A percentile compares a stretch with the other conserved stretches of the same genome.
phyloP scores from a whole-genome alignment of 2,797 vertebrate species.

The Ataeniobius toweri region DNA sequence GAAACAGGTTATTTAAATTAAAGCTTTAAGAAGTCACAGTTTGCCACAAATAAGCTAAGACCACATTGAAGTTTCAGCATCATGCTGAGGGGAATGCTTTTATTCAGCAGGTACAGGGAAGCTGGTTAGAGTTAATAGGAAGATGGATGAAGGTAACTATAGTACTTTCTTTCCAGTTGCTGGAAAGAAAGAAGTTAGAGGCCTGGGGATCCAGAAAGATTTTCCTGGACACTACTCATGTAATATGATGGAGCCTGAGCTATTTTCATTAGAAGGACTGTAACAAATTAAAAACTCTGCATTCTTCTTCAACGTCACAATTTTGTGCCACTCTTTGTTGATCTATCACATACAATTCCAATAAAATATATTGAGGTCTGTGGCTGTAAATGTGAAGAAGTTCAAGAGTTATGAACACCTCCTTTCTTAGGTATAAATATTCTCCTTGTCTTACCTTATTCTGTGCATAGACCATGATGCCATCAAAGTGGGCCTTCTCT shows the following conservation, averaged over 20 bases:
- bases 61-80: not conserved
- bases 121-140: not conserved
- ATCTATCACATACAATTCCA: not conserved
- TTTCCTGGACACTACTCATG: not conserved
- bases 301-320: not conserved
- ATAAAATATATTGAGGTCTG: not conserved
- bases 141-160: not conserved
- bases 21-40: not conserved
- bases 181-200: not conserved
- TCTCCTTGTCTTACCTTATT: constrained; percentile 75
- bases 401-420: not conserved
- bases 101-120: not conserved
- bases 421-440: not conserved
- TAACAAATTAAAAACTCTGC: not conserved
- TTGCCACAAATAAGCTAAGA: not conserved
- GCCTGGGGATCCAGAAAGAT: not conserved
- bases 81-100: not conserved
- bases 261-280: not conserved
- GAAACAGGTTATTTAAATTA: not conserved
- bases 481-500: constrained; percentile 69
- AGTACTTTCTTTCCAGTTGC: not conserved
- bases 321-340: not conserved
- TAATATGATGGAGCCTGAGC: not conserved
- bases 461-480: constrained; percentile 77
- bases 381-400: not conserved